Evolutionary conservation across 2,888 invertebrate genomes (phyloP), one percentile per base, ranked within the genome.

Genomic region (Cantharis nigra): DNA sequence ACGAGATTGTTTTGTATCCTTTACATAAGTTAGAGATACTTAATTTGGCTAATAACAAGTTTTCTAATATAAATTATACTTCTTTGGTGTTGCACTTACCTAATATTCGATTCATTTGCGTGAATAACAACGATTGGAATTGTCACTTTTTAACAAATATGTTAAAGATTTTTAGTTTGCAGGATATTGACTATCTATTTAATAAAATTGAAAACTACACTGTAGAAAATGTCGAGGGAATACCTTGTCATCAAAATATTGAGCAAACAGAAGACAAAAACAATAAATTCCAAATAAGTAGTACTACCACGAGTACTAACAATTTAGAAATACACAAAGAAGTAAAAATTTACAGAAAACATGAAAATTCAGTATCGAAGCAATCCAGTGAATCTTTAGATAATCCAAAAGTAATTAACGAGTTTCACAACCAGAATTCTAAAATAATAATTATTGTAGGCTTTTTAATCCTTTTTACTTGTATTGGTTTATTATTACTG

Each of bases 211-310:
- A 2, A 3, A 18, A 49, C 1, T 67, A 49, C 10, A 49, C 67
- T n/a, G 14, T 65, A 1, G 72, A 72, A 20, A 72, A 72, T n/a
- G 20, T 72, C 11, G 65, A 64, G 2, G 65, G 72, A 67, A 67
- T 67, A 23, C 26, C 20, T 14, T 67, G 65, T 23, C 14, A 28
- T n/a, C 18, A 49, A 5, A 14, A 7, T 16, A 20, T 16, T 11
- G 49, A 30, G 16, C 16, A 9, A 20, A 10, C 4, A 7, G 20
- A n/a, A 49, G n/a, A n/a, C 7, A n/a, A 49, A 1, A 49, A n/a
- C n/a, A 9, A 49, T n/a, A n/a, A 4, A n/a, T 49, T 49, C n/a
- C n/a, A 7, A 49, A 49, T 2, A 49, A 49, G 5, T n/a, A 13
- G 3, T n/a, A 49, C 49, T n/a, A 5, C n/a, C 2, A n/a, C 13